Percentiles rank a stretch among this genome's conserved stretches.
phyloP scores from a whole-genome alignment of 2,797 vertebrate species.

The Zalophus californianus region DNA sequence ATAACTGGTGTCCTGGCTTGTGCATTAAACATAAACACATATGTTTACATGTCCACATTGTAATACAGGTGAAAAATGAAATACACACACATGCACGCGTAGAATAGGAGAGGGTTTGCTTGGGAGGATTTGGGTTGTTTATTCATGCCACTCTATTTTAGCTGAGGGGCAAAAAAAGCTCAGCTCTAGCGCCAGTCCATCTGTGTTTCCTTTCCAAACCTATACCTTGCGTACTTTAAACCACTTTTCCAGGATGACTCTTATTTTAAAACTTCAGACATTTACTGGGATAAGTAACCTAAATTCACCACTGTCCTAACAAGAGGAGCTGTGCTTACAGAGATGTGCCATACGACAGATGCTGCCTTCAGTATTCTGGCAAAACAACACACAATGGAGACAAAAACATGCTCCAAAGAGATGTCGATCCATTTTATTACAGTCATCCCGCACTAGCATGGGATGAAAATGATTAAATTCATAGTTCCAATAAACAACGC shows the following conservation, averaged over 20 bases:
- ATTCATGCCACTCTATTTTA: neutral
- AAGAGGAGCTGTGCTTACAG: constrained; percentile 42
- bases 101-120: neutral
- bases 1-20: neutral
- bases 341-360: constrained; percentile 38
- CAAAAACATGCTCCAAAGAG: constrained; percentile 75
- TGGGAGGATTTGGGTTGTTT: neutral
- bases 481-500: constrained; percentile 87
- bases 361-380: constrained; percentile 54
- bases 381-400: constrained; percentile 9
- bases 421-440: constrained; percentile 79
- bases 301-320: constrained; percentile 52
- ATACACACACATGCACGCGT: neutral
- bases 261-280: constrained; percentile 27
- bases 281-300: constrained; percentile 4
- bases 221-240: neutral
- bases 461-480: constrained; percentile 87
- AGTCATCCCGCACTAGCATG: constrained; percentile 59
- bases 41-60: neutral
- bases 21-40: neutral
- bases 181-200: neutral
- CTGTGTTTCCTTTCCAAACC: neutral
- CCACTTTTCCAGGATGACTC: neutral
- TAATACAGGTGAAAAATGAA: neutral
- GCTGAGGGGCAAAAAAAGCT: neutral